phyloP scores from a whole-genome alignment of 2,797 vertebrate species.

The Enteromius anoplus region DNA sequence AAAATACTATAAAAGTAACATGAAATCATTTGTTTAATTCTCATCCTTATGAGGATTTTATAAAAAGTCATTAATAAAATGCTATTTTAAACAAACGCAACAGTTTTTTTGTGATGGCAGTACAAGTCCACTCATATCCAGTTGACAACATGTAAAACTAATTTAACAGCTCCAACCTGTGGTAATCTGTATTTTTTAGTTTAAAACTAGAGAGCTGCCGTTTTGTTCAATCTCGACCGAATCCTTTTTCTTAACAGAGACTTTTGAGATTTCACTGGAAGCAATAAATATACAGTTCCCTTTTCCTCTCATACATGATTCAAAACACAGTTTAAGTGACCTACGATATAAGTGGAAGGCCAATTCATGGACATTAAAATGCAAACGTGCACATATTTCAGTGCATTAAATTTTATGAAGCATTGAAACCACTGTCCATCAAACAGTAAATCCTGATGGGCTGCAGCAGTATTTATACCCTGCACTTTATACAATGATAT shows the following conservation, averaged over 20 bases:
- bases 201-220: not conserved
- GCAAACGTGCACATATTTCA: slow-evolving; percentile 81
- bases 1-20: not conserved
- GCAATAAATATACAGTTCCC: slow-evolving; percentile 30
- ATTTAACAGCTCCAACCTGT: not conserved
- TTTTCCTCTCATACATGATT: slow-evolving; percentile 38
- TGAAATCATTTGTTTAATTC: not conserved
- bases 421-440: slow-evolving; percentile 80
- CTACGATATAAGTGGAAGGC: slow-evolving; percentile 79
- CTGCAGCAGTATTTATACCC: slow-evolving; percentile 77
- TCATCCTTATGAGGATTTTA: not conserved
- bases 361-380: slow-evolving; percentile 82
- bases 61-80: not conserved
- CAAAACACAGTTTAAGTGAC: slow-evolving; percentile 67
- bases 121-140: not conserved
- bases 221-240: not conserved
- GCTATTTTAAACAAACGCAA: not conserved
- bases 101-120: not conserved
- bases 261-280: not conserved
- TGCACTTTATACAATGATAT: slow-evolving; percentile 74
- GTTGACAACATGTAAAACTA: not conserved
- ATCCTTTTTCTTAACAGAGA: slow-evolving; percentile 6
- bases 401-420: slow-evolving; percentile 84
- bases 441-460: slow-evolving; percentile 82
- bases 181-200: not conserved